Percentiles rank a stretch among this genome's conserved stretches.
phyloP scores from a whole-genome alignment of 2,888 invertebrate species.

The Nomada lathburiana region DNA sequence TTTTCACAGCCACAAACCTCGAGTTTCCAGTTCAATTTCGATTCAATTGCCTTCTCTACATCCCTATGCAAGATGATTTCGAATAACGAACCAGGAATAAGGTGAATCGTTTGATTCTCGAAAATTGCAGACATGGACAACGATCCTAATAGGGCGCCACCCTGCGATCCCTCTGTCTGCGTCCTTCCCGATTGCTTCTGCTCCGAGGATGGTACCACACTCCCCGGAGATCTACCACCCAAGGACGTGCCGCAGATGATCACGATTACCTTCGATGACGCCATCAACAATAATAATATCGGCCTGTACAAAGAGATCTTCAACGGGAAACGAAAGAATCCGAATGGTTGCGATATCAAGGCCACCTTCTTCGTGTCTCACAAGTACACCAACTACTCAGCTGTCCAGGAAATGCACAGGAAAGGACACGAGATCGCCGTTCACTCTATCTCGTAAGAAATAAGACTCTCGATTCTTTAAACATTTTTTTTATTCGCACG shows the following conservation, averaged over 20 bases:
- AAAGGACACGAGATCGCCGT: slow-evolving; percentile 97
- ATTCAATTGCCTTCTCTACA: no score
- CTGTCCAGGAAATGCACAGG: slow-evolving; percentile 95
- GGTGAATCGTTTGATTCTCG: no score
- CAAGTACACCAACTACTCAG: slow-evolving; percentile 97
- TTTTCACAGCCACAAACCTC: no score
- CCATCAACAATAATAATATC: slow-evolving; percentile 97
- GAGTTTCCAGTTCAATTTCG: no score
- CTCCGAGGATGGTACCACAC: slow-evolving; percentile 94
- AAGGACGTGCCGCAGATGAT: slow-evolving; percentile 97
- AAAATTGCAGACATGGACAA: slow-evolving; percentile 92
- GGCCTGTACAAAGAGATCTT: slow-evolving; percentile 97
- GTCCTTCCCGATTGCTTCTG: slow-evolving; percentile 97
- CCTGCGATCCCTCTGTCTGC: slow-evolving; percentile 94
- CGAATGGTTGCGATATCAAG: slow-evolving; percentile 97
- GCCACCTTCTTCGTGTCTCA: slow-evolving; percentile 96
- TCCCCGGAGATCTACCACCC: slow-evolving; percentile 93
- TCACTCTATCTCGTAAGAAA: slow-evolving; percentile 95
- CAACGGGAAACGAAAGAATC: slow-evolving; percentile 94
- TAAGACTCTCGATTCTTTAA: not conserved
- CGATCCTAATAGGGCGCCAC: slow-evolving; percentile 96
- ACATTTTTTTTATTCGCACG: not conserved
- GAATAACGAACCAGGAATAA: not conserved
- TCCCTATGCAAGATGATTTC: not conserved
- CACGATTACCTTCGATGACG: slow-evolving; percentile 97